Evolutionary conservation across 2,888 invertebrate species (phyloP).

Genomic region (Blomia tropicalis): DNA sequence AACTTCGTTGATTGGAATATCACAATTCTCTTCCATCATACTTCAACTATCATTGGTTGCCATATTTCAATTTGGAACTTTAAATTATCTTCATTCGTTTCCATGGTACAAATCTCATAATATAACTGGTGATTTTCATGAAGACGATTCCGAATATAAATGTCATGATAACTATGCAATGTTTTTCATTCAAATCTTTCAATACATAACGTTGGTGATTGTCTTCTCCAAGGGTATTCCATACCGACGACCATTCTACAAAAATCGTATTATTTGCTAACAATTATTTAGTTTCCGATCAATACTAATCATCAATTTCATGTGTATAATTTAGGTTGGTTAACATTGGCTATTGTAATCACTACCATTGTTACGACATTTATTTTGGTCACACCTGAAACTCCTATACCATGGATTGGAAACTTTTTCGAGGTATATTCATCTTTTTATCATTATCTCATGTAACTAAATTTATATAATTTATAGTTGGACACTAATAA

Average conservation of each 20-base stretch:
- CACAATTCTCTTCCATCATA: constrained; percentile 51
- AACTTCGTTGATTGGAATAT: constrained; percentile 44
- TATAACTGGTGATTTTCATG: constrained; percentile 34
- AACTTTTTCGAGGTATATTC: constrained; percentile 32
- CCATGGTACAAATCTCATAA: constrained; percentile 41
- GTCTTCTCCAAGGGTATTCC: constrained; percentile 68
- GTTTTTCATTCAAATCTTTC: constrained; percentile 56
- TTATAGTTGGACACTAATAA: not conserved
- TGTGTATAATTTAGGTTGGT: constrained; percentile 28
- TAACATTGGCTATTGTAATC: constrained; percentile 39
- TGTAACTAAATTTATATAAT: not conserved
- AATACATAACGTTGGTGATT: constrained; percentile 59
- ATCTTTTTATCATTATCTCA: not conserved
- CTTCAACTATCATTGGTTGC: constrained; percentile 49
- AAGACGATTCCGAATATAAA: constrained; percentile 43
- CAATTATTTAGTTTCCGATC: not conserved
- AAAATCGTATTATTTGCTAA: constrained; percentile 35
- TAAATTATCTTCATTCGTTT: constrained; percentile 48
- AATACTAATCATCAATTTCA: constrained; percentile 1
- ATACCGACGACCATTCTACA: constrained; percentile 51
- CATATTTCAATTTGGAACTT: constrained; percentile 44
- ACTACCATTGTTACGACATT: constrained; percentile 45
- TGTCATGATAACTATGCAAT: constrained; percentile 65
- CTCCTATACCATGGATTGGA: constrained; percentile 34
- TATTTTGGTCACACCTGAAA: constrained; percentile 39